Evolutionary conservation across 1,140 invertebrate genomes (phyloP).

Genomic region (Drosophila nebulosa): DNA sequence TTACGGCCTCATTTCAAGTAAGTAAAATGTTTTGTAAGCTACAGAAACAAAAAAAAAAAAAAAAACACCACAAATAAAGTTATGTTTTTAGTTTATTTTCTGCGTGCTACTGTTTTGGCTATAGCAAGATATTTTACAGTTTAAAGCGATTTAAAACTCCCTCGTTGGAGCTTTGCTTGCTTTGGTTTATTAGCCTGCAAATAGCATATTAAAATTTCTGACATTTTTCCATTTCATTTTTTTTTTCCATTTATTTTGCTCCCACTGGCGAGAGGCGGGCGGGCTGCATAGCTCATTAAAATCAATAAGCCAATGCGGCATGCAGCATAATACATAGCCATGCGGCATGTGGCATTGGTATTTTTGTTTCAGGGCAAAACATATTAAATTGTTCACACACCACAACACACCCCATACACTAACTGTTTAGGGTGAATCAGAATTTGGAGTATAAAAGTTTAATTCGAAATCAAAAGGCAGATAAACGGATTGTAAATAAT

Average conservation of each 20-base stretch:
- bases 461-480: not conserved
- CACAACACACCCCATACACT: not conserved
- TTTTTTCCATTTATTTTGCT: not conserved
- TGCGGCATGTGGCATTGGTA: not conserved
- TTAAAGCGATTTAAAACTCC: conserved; percentile 4
- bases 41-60: not conserved
- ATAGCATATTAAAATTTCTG: conserved; percentile 2
- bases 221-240: not conserved
- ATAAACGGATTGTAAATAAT: not conserved
- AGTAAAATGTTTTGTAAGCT: conserved; percentile 61
- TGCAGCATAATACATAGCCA: not conserved
- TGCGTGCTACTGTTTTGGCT: not conserved
- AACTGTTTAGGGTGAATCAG: not conserved
- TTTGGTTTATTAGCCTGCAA: not conserved
- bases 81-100: conserved; percentile 7
- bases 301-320: not conserved
- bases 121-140: conserved; percentile 19
- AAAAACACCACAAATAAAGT: not conserved
- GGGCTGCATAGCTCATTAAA: not conserved
- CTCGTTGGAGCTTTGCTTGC: not conserved
- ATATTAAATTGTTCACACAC: not conserved
- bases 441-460: not conserved
- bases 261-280: too few species aligned
- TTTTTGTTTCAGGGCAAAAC: not conserved
- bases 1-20: conserved; percentile 94